Evolutionary conservation across 2,888 invertebrate species (phyloP).

Genomic region (Autographa gamma): DNA sequence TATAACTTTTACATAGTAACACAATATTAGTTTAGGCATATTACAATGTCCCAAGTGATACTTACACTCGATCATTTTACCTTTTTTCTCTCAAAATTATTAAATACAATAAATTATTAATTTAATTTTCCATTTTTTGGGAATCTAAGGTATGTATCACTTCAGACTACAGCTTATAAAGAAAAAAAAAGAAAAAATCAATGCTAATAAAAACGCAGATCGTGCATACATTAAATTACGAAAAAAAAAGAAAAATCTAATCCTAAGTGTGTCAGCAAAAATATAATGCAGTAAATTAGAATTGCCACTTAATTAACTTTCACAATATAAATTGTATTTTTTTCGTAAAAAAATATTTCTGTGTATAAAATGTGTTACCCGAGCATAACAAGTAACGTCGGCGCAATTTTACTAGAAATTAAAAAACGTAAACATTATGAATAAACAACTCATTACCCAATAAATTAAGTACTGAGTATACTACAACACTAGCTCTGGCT

Average conservation of each 20-base stretch:
- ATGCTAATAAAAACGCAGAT: slow-evolving; percentile 87
- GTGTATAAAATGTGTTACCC: slow-evolving; percentile 87
- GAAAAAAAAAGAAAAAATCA: slow-evolving; percentile 73
- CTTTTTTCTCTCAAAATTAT: slow-evolving; percentile 61
- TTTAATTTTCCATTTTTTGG: slow-evolving; percentile 69
- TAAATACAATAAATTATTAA: slow-evolving; percentile 71
- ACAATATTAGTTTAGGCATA: slow-evolving; percentile 85
- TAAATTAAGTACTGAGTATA: slow-evolving; percentile 50
- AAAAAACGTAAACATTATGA: slow-evolving; percentile 39
- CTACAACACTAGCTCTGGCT: slow-evolving; percentile 45
- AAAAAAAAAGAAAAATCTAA: slow-evolving; percentile 76
- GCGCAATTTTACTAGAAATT: slow-evolving; percentile 69
- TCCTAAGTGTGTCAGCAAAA: slow-evolving; percentile 88
- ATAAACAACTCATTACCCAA: slow-evolving; percentile 49
- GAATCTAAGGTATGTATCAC: slow-evolving; percentile 69
- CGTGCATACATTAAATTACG: slow-evolving; percentile 87
- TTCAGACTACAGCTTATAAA: slow-evolving; percentile 72
- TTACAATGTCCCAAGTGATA: slow-evolving; percentile 69
- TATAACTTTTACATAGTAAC: slow-evolving; percentile 86
- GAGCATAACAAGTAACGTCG: slow-evolving; percentile 82
- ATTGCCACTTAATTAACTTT: slow-evolving; percentile 87
- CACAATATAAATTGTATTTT: slow-evolving; percentile 81
- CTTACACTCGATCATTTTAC: slow-evolving; percentile 66
- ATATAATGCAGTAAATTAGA: slow-evolving; percentile 88
- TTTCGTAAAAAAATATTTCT: slow-evolving; percentile 88